A percentile compares a stretch with the other conserved stretches of the same genome.
phyloP scores from a whole-genome alignment of 1,140 invertebrate genomes.

The Venustaconcha ellipsiformis region DNA sequence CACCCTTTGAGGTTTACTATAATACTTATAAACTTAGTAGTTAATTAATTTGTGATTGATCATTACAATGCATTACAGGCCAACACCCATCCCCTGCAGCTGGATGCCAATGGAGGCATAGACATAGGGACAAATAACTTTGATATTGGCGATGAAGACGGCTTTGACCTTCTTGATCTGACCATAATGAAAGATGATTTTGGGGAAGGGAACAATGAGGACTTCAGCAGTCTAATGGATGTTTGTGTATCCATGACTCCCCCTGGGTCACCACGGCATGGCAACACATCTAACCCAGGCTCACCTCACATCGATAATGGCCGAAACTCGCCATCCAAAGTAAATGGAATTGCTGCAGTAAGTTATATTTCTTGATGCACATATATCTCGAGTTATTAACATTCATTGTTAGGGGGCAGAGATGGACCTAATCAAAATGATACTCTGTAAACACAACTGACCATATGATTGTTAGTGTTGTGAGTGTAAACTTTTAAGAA shows the following conservation, averaged over 20 bases:
- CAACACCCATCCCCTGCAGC: slow-evolving; percentile 21
- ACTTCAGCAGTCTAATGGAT: slow-evolving; percentile 35
- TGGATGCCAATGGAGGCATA: slow-evolving; percentile 29
- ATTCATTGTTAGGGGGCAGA: too few relatives aligned
- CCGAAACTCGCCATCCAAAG: slow-evolving; percentile 75
- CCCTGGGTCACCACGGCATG: slow-evolving; percentile 31
- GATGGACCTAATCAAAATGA: too few relatives aligned
- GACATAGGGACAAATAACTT: slow-evolving; percentile 30
- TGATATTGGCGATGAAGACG: slow-evolving; percentile 29
- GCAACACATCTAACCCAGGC: slow-evolving; percentile 70
- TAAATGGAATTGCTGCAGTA: slow-evolving; percentile 42
- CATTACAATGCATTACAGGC: slow-evolving; percentile 8
- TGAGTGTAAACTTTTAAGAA: too few relatives aligned
- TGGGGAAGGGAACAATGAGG: slow-evolving; percentile 23
- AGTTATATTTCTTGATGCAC: slow-evolving; percentile 10
- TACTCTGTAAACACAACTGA: too few relatives aligned
- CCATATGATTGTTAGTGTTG: too few relatives aligned
- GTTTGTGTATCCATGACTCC: slow-evolving; percentile 44
- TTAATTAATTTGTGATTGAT: neutral
- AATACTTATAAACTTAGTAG: neutral
- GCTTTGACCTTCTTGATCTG: slow-evolving; percentile 34
- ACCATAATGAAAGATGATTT: slow-evolving; percentile 44
- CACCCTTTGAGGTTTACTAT: neutral
- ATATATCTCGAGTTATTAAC: neutral
- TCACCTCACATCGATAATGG: slow-evolving; percentile 72